Conservation (phyloP, 2,113 vertebrate species). For the Poeciliopsis retropinna region DNA sequence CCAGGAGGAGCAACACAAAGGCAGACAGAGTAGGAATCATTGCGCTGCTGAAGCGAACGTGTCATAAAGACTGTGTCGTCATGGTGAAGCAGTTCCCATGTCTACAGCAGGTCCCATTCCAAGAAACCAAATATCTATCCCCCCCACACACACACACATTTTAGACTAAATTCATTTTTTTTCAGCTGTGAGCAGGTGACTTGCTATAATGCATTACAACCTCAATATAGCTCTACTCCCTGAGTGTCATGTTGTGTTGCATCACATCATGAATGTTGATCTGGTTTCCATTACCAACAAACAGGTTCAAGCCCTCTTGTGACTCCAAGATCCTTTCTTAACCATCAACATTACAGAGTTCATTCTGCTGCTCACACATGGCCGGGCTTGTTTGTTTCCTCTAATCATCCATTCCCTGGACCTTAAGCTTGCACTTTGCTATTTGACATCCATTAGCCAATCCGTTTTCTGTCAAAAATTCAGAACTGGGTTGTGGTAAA, state of each 20-base stretch:
- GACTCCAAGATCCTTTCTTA: background rate
- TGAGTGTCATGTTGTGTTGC: background rate
- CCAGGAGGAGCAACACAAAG: constrained; percentile 78
- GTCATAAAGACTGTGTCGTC: constrained; percentile 95
- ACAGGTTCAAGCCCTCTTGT: background rate
- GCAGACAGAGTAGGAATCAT: constrained; percentile 93
- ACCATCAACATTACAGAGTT: background rate
- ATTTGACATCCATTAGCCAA: constrained; percentile 8
- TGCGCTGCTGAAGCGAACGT: constrained; percentile 91
- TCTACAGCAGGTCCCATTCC: constrained; percentile 87
- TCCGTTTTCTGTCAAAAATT: background rate
- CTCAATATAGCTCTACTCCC: background rate
- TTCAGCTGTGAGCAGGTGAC: background rate
- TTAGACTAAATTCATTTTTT: background rate
- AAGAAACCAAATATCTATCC: no score
- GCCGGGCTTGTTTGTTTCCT: constrained; percentile 1
- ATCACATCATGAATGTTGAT: constrained; percentile 3
- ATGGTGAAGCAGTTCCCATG: constrained; percentile 97
- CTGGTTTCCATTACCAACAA: background rate
- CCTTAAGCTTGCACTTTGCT: background rate
- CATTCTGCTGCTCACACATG: background rate
- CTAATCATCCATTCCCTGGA: constrained; percentile 4
- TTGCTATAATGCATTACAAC: background rate
- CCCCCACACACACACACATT: no score
- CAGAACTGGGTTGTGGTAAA: background rate